Evolutionary conservation across 2,113 vertebrate genomes (phyloP), one percentile per base, ranked within the genome.

Genomic region (Orcinus orca): DNA sequence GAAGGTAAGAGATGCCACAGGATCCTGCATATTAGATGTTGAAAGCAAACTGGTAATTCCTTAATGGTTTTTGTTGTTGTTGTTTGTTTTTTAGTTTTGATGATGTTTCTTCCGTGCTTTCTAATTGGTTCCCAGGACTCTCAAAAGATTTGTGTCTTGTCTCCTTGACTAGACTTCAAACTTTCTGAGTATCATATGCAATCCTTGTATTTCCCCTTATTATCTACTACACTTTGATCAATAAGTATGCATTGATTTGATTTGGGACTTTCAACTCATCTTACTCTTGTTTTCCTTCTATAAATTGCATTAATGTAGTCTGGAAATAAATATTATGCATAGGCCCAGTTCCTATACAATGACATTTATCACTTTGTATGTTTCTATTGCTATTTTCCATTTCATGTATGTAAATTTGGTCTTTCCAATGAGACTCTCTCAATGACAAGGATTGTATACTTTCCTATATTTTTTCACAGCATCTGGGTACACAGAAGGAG

Each of bases 351-450:
- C n/a, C 8, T 62, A 53, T 33, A 25, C 11, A 55, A 70, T 31
- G 2, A 1, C 68, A 76, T 71, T 82, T 88, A 81, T 76, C 84
- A 47, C 20, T 87, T 93, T 76, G 15, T 71, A 90, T 68, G 41
- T 76, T 96, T 92, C 47, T 90, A 77, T 26, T 83, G 47, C 36
- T 90, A n/a, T 88, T 97, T 96, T 77, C 62, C 7, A 58, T 73
- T 96, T 97, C 77, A 71, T 36, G 9, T 26, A 82, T 60, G 2
- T 62, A 95, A 88, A 87, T 85, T 85, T 63, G 44, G 1, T 68
- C 60, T 76, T 96, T 96, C 41, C n/a, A 83, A 67, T 53, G n/a
- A 53, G 76, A 87, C 25, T 83, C 26, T 55, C 33, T 70, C 6
- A 92, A 41, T 80, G 50, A 67, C 23, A 95, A 70, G 29, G 18